phyloP scores from a whole-genome alignment of 92 coral and sea anemone species.

The Zoanthus gigantus region DNA sequence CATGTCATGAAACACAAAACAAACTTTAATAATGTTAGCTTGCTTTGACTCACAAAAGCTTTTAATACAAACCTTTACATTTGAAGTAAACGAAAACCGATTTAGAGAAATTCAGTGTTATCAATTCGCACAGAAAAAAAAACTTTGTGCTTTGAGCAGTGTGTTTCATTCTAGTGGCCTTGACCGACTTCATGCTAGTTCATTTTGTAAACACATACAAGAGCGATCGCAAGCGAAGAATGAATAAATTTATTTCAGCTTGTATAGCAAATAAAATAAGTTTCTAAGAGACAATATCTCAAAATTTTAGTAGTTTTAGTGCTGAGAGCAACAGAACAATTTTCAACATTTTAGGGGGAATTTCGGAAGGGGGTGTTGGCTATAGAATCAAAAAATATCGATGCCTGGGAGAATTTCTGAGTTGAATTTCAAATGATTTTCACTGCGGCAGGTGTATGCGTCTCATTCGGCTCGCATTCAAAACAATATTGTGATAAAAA shows the following conservation, averaged over 20 bases:
- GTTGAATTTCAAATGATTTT: slow-evolving; percentile 48
- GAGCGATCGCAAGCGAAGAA: slow-evolving; percentile 6
- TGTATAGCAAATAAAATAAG: slow-evolving; percentile 50
- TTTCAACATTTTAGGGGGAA: not conserved
- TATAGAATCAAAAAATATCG: not conserved
- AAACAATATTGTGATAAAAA: slow-evolving; percentile 91
- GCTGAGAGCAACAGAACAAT: not conserved
- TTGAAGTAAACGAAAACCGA: slow-evolving; percentile 8
- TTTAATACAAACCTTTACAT: slow-evolving; percentile 7
- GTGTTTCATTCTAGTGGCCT: slow-evolving; percentile 12
- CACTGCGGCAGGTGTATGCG: slow-evolving; percentile 76
- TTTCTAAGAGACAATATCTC: slow-evolving; percentile 13
- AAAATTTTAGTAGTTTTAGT: slow-evolving; percentile 3
- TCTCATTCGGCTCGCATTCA: slow-evolving; percentile 68
- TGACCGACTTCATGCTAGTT: slow-evolving; percentile 49
- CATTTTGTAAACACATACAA: slow-evolving; percentile 63
- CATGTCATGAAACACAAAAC: slow-evolving; percentile 24
- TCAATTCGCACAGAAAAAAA: not conserved
- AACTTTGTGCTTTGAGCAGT: not conserved
- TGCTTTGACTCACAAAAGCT: not conserved
- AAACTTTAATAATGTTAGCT: not conserved
- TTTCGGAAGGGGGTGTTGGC: slow-evolving; percentile 42
- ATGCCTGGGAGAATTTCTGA: slow-evolving; percentile 28
- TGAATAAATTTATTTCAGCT: slow-evolving; percentile 62
- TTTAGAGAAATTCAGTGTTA: slow-evolving; percentile 4